These are phyloP conservation scores for Spinibarbus caldwelli DNA, from an alignment of 2,797 vertebrate species.

Conservation along the genomic window DNA sequence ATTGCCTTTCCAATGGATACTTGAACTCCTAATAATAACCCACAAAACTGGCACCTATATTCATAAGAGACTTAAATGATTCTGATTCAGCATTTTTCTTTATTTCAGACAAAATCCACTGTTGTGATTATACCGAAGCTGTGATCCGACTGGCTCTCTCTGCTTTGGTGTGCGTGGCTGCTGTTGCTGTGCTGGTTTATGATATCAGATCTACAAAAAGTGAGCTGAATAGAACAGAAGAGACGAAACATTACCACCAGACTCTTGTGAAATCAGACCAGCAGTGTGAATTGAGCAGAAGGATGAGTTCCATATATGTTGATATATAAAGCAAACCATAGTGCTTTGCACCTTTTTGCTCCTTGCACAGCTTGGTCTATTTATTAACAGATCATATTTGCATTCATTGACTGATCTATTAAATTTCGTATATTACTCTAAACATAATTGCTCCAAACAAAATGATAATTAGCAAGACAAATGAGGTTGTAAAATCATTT, in stretches of 20 bases:
- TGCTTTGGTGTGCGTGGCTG: background rate
- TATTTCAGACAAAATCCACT: background rate
- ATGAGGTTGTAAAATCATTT: too few relatives aligned
- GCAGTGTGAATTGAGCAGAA: background rate
- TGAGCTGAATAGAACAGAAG: background rate
- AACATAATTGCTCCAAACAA: too few relatives aligned
- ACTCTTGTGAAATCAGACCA: background rate
- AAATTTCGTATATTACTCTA: too few relatives aligned
- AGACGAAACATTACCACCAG: background rate
- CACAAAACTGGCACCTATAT: background rate
- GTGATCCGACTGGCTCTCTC: constrained; percentile 1
- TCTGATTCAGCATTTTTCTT: background rate
- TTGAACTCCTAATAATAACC: background rate
- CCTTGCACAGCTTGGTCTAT: too few relatives aligned
- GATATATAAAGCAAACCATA: too few relatives aligned
- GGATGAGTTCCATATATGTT: background rate
- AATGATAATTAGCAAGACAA: too few relatives aligned
- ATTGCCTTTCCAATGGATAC: background rate
- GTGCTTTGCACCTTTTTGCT: too few relatives aligned
- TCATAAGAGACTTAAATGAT: background rate
- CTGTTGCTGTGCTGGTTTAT: constrained; percentile 7
- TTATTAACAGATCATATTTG: too few relatives aligned
- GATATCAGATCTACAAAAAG: background rate
- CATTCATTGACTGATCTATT: too few relatives aligned
- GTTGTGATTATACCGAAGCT: background rate